Percentiles rank a stretch among this genome's conserved stretches.
Evolutionary conservation across 1,140 invertebrate species (phyloP).

Genomic region (Vanessa tameamea): DNA sequence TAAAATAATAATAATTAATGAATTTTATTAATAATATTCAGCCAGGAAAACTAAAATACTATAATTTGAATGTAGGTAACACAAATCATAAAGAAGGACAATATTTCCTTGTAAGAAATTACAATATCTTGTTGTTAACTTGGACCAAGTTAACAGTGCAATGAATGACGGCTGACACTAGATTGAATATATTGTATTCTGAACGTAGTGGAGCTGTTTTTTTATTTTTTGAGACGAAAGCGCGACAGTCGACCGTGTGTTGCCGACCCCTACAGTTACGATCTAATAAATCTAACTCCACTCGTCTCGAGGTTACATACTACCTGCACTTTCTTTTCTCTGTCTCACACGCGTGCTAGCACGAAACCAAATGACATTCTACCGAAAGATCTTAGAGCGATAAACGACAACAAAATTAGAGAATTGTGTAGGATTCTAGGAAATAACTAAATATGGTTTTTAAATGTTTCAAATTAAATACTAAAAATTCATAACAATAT

Average conservation of each 20-base stretch:
- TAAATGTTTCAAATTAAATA: neutral
- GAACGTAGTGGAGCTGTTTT: constrained; percentile 14
- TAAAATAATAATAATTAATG: no score
- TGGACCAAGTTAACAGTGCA: neutral
- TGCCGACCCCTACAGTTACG: constrained; percentile 66
- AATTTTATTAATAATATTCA: no score
- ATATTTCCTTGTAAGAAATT: neutral
- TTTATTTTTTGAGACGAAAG: constrained; percentile 25
- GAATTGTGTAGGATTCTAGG: constrained; percentile 9
- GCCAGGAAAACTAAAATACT: no score
- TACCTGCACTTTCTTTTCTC: constrained; percentile 75
- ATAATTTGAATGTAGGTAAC: no score
- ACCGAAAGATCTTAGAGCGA: constrained; percentile 19
- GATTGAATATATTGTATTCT: constrained; percentile 5
- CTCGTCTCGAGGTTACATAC: constrained; percentile 51
- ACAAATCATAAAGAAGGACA: no score
- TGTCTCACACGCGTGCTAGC: constrained; percentile 57
- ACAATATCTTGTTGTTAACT: neutral
- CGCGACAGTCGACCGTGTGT: constrained; percentile 44
- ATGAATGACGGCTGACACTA: constrained; percentile 16
- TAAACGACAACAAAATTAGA: constrained; percentile 19
- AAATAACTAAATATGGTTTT: neutral
- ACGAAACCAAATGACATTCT: constrained; percentile 44
- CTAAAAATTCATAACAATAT: neutral
- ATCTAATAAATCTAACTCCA: constrained; percentile 71